Evolutionary conservation across 2,888 invertebrate species (phyloP).

Genomic region (Temnothorax rugatulus): DNA sequence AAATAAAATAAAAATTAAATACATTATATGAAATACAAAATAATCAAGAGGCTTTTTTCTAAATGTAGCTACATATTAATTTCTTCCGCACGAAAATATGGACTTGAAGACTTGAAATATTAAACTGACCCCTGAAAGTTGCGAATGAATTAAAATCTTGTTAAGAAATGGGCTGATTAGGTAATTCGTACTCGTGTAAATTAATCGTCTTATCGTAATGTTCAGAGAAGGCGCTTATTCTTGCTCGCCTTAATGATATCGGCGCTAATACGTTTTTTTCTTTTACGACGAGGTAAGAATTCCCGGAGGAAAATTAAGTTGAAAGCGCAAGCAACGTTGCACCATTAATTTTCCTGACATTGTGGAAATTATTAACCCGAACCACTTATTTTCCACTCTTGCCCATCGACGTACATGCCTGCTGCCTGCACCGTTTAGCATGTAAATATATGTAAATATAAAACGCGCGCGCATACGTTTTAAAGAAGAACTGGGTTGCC

Average conservation of each 20-base stretch:
- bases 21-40: not conserved
- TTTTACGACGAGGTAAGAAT: constrained; percentile 18
- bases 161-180: not conserved
- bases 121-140: not conserved
- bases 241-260: constrained; percentile 18
- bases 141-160: constrained; percentile 15
- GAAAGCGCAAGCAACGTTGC: constrained; percentile 40
- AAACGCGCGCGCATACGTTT: constrained; percentile 58
- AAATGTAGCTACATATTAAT: not conserved
- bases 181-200: constrained; percentile 16
- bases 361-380: constrained; percentile 41
- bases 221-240: not conserved
- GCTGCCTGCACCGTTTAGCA: constrained; percentile 53
- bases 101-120: not conserved
- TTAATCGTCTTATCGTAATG: constrained; percentile 19
- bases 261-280: constrained; percentile 11
- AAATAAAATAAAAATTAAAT: not conserved
- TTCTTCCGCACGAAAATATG: not conserved
- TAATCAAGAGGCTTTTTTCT: not conserved
- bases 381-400: constrained; percentile 36
- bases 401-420: constrained; percentile 22
- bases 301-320: constrained; percentile 31
- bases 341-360: constrained; percentile 35
- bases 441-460: constrained; percentile 73
- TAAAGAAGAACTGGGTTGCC: constrained; percentile 66